These are phyloP conservation scores for Nephrotoma appendiculata DNA, from an alignment of 2,888 invertebrate genomes.

Conservation along the genomic window DNA sequence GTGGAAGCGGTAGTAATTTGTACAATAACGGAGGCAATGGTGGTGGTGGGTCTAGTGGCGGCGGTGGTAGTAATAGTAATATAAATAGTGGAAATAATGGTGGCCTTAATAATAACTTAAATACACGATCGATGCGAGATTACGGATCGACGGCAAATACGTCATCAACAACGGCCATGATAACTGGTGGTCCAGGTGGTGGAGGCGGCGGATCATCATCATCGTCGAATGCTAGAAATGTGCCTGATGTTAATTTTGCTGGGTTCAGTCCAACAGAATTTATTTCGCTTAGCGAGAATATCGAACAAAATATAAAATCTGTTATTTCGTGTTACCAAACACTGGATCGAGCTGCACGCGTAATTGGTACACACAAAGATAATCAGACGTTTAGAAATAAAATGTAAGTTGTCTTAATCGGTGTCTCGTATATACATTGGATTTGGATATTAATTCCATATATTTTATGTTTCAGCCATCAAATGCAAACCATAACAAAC, in stretches of 20 bases:
- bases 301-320: constrained; percentile 65
- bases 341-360: constrained; percentile 57
- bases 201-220: not conserved
- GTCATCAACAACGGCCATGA: constrained; percentile 17
- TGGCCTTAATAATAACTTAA: constrained; percentile 3
- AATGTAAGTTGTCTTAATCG: constrained; percentile 35
- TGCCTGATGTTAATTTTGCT: constrained; percentile 54
- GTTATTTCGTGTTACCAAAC: constrained; percentile 58
- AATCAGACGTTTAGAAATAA: constrained; percentile 49
- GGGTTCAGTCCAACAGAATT: constrained; percentile 61
- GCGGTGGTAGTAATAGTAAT: constrained; percentile 1
- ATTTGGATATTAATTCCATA: not conserved
- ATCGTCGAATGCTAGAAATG: not conserved
- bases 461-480: constrained; percentile 39
- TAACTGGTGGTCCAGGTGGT: constrained; percentile 6
- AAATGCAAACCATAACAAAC: constrained; percentile 60
- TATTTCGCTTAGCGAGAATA: constrained; percentile 63
- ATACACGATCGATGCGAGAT: constrained; percentile 15
- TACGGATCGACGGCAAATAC: constrained; percentile 27
- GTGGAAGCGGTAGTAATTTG: not conserved
- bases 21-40: not conserved
- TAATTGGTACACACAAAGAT: constrained; percentile 61
- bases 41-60: not conserved
- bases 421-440: not conserved
- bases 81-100: constrained; percentile 1